Conservation (phyloP, 2,797 vertebrate species). For the Acrossocheilus wenchowensis region DNA sequence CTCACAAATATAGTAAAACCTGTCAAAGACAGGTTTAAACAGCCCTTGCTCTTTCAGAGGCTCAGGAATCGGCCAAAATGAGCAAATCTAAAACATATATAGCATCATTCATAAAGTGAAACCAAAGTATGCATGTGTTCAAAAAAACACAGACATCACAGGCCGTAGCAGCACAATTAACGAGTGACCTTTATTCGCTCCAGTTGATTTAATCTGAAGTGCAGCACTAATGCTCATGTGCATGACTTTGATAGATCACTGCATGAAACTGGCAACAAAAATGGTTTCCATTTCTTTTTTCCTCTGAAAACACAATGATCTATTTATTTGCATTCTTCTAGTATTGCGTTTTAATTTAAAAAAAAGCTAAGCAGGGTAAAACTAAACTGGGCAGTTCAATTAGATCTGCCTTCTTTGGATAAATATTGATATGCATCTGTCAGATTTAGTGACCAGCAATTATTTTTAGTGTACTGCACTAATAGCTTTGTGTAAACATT, state of each 20-base stretch:
- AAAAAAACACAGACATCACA: slow-evolving; percentile 12
- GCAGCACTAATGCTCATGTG: not conserved
- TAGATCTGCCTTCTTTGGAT: not conserved
- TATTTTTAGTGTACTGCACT: not conserved
- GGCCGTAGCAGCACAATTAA: not conserved
- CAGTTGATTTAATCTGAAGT: slow-evolving; percentile 9
- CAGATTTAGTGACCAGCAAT: not conserved
- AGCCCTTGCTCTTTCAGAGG: not conserved
- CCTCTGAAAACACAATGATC: not conserved
- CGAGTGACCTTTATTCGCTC: not conserved
- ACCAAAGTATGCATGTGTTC: not conserved
- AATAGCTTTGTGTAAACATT: not conserved
- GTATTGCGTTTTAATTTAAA: not conserved
- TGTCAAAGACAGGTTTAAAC: not conserved
- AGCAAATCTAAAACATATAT: not conserved
- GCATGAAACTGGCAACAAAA: not conserved
- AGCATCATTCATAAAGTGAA: not conserved
- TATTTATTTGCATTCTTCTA: not conserved
- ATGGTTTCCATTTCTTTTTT: not conserved
- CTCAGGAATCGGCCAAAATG: not conserved
- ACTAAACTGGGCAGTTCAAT: not conserved
- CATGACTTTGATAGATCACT: not conserved
- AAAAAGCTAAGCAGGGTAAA: no score
- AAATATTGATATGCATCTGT: not conserved
- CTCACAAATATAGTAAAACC: not conserved